Conservation (phyloP, 2,888 invertebrate species). For the Drosophila acutilabella region DNA sequence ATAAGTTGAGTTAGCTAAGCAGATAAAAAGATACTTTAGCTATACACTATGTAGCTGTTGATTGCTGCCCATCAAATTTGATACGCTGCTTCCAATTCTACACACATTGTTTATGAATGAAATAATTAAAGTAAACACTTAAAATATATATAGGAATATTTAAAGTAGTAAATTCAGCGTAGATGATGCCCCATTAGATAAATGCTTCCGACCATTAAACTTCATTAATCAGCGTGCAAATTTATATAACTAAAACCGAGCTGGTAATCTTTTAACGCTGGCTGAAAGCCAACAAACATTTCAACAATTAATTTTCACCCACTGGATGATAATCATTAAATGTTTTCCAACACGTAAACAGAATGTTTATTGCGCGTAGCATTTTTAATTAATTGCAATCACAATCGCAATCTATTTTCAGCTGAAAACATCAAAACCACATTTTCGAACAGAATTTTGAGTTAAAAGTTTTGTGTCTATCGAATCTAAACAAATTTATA, state of each 20-base stretch:
- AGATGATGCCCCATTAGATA: conserved; percentile 4
- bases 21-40: no score
- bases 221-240: conserved; percentile 29
- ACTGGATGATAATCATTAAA: conserved; percentile 30
- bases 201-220: conserved; percentile 27
- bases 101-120: conserved; percentile 2
- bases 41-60: no score
- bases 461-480: conserved; percentile 7
- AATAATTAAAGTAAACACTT: conserved; percentile 9
- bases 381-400: conserved; percentile 60
- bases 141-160: conserved; percentile 10
- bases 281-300: conserved; percentile 35
- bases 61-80: no score
- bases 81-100: background rate
- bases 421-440: conserved; percentile 57
- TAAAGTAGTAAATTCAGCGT: background rate
- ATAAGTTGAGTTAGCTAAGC: no score
- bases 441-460: conserved; percentile 52
- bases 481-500: conserved; percentile 68
- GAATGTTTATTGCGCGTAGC: conserved; percentile 65
- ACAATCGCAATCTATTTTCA: conserved; percentile 62
- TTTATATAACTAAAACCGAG: conserved; percentile 13
- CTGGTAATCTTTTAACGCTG: conserved; percentile 23
- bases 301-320: conserved; percentile 25
- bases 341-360: conserved; percentile 27